Conservation (phyloP, 2,797 vertebrate genomes). For the Anguilla marmorata region DNA sequence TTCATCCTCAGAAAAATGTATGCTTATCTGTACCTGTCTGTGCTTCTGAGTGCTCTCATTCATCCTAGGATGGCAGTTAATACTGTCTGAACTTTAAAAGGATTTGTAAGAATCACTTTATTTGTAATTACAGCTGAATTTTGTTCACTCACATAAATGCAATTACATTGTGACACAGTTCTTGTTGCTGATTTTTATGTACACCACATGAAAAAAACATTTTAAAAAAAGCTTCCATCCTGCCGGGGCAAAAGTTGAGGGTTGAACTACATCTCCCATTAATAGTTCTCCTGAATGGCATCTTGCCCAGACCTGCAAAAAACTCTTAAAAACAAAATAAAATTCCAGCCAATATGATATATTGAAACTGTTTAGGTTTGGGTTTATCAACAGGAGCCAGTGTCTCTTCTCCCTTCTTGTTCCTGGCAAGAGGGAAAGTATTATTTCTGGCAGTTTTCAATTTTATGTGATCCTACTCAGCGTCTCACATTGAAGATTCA, state of each 20-base stretch:
- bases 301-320: slow-evolving; percentile 8
- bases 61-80: slow-evolving; percentile 18
- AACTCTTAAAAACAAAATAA: slow-evolving; percentile 22
- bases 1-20: background rate
- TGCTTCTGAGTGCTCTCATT: background rate
- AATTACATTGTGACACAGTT: background rate
- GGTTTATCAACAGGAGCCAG: background rate
- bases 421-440: background rate
- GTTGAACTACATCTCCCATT: background rate
- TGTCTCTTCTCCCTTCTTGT: background rate
- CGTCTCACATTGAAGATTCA: background rate
- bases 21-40: background rate
- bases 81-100: slow-evolving; percentile 18
- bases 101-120: slow-evolving; percentile 24
- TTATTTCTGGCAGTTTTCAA: background rate
- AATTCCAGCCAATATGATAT: slow-evolving; percentile 24
- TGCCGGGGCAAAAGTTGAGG: background rate
- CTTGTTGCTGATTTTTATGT: background rate
- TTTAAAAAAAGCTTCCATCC: background rate
- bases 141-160: background rate
- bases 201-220: background rate
- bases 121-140: background rate
- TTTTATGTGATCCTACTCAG: background rate
- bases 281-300: background rate
- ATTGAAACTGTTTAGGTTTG: background rate